Conservation (phyloP, 2,888 invertebrate species). For the Rhabditophanes sp. region DNA sequence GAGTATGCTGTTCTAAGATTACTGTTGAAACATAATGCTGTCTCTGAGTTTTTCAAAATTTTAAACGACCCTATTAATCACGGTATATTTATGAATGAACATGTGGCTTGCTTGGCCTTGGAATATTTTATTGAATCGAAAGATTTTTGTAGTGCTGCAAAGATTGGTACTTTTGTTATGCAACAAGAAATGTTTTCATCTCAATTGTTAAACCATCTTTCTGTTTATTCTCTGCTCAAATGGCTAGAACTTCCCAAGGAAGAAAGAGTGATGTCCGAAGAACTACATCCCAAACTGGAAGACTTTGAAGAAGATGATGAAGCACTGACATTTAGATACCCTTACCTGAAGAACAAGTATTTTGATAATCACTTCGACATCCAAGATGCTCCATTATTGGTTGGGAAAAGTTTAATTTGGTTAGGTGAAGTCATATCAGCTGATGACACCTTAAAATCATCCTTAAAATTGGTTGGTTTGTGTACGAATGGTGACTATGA, state of each 20-base stretch:
- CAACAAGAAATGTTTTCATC: constrained; percentile 47
- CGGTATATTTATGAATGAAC: constrained; percentile 75
- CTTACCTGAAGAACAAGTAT: constrained; percentile 63
- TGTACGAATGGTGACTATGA: too few relatives aligned
- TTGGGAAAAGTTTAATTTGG: constrained; percentile 63
- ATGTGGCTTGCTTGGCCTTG: constrained; percentile 62
- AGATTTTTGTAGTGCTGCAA: constrained; percentile 54
- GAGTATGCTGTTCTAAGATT: constrained; percentile 60
- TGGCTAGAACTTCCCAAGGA: constrained; percentile 28
- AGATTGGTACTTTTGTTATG: constrained; percentile 64
- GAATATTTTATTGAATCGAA: constrained; percentile 56
- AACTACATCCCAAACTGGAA: constrained; percentile 14
- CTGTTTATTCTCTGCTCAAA: constrained; percentile 13
- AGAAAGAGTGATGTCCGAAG: constrained; percentile 13
- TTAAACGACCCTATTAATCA: constrained; percentile 65
- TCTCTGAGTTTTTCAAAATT: constrained; percentile 57
- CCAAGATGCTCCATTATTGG: too few relatives aligned
- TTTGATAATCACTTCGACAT: constrained; percentile 81
- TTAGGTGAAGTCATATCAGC: too few relatives aligned
- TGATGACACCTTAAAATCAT: too few relatives aligned
- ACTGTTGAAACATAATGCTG: constrained; percentile 49
- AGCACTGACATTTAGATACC: constrained; percentile 57
- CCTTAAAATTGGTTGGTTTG: too few relatives aligned
- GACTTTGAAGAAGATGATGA: constrained; percentile 37
- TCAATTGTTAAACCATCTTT: constrained; percentile 19